A percentile compares a stretch with the other conserved stretches of the same genome.
These are phyloP conservation scores for Hyperoodon ampullatus DNA, from an alignment of 2,113 vertebrate genomes.

Conservation along the genomic window DNA sequence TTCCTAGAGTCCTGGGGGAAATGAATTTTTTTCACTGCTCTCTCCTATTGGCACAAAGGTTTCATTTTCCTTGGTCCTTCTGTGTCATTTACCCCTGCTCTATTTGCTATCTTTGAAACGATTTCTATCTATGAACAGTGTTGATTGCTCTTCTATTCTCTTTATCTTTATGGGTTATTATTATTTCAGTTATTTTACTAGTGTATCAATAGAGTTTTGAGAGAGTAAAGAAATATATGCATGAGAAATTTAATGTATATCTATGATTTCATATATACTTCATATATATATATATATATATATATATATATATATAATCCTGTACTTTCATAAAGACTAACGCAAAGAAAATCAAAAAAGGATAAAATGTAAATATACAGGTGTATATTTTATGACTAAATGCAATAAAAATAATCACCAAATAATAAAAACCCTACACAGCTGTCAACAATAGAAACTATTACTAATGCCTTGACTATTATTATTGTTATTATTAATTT, in stretches of 20 bases:
- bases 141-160: background rate
- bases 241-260: background rate
- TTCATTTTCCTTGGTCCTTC: background rate
- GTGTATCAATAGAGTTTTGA: background rate
- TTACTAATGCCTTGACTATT: background rate
- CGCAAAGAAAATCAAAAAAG: background rate
- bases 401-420: background rate
- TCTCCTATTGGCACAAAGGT: background rate
- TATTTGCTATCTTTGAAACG: background rate
- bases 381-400: background rate
- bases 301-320: background rate
- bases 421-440: background rate
- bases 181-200: conserved; percentile 7
- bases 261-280: background rate
- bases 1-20: conserved; percentile 13
- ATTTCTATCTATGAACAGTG: background rate
- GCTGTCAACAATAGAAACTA: background rate
- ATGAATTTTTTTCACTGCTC: background rate
- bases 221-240: background rate
- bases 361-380: background rate
- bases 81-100: background rate
- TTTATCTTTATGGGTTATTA: background rate
- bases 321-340: background rate
- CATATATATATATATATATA: conserved; percentile 30
- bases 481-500: background rate